These are phyloP conservation scores for Xiphydria camelus DNA, from an alignment of 2,888 invertebrate species.

Conservation along the genomic window DNA sequence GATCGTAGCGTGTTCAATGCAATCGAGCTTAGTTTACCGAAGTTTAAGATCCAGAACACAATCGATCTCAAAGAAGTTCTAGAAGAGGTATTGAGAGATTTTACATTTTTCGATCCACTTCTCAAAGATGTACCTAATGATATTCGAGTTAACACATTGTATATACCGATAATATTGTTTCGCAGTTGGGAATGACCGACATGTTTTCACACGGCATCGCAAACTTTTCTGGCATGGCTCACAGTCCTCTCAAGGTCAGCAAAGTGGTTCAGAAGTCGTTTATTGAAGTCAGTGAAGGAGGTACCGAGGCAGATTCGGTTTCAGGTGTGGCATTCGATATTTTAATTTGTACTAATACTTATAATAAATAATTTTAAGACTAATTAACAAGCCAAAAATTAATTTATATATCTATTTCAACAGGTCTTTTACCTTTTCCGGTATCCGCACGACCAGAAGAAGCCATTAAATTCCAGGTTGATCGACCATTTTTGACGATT, in stretches of 20 bases:
- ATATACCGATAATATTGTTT: too few relatives aligned
- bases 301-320: constrained; percentile 83
- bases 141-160: too few relatives aligned
- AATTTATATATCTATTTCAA: too few relatives aligned
- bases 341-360: too few relatives aligned
- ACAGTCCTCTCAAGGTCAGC: constrained; percentile 64
- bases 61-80: constrained; percentile 68
- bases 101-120: too few relatives aligned
- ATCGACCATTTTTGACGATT: constrained; percentile 32
- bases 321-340: constrained; percentile 70
- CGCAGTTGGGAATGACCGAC: constrained; percentile 71
- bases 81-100: too few relatives aligned
- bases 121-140: too few relatives aligned
- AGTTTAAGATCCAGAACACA: constrained; percentile 77
- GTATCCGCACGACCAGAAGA: too few relatives aligned
- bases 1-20: constrained; percentile 50
- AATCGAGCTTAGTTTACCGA: constrained; percentile 74
- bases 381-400: too few relatives aligned
- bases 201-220: constrained; percentile 68
- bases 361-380: too few relatives aligned
- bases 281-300: constrained; percentile 86
- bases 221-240: constrained; percentile 69
- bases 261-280: constrained; percentile 83
- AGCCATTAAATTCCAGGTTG: constrained; percentile 25
- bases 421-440: too few relatives aligned